Conservation (phyloP, 2,113 vertebrate species). For the Lynx canadensis region DNA sequence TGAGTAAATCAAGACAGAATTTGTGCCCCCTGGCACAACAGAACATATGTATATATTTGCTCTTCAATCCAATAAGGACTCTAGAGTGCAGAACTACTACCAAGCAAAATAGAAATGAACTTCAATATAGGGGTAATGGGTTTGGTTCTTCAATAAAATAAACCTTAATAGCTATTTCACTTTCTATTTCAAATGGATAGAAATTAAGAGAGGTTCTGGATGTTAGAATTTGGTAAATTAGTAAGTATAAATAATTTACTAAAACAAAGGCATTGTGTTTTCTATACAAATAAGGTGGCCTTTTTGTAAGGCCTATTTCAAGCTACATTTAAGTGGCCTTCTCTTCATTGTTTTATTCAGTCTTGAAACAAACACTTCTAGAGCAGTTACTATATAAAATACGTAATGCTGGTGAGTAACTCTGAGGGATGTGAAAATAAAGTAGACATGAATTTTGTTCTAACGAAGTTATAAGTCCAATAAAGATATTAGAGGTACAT, state of each 20-base stretch:
- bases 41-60: slow-evolving; percentile 73
- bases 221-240: slow-evolving; percentile 58
- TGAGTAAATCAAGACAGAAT: slow-evolving; percentile 78
- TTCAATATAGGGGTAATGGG: slow-evolving; percentile 61
- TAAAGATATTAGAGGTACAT: background rate
- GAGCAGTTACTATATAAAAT: background rate
- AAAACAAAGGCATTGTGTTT: slow-evolving; percentile 46
- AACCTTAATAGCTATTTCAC: slow-evolving; percentile 53
- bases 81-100: slow-evolving; percentile 36
- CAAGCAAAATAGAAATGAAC: slow-evolving; percentile 66
- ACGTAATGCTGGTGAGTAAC: background rate
- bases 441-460: background rate
- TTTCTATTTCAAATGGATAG: slow-evolving; percentile 63
- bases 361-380: background rate
- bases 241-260: slow-evolving; percentile 61
- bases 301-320: slow-evolving; percentile 40
- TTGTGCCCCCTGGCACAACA: slow-evolving; percentile 74
- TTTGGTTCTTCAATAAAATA: slow-evolving; percentile 68
- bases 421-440: background rate
- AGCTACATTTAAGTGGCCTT: background rate
- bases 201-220: slow-evolving; percentile 35
- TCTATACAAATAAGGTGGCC: background rate
- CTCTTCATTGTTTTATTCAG: background rate
- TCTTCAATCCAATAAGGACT: slow-evolving; percentile 66
- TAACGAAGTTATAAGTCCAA: background rate